phyloP scores from a whole-genome alignment of 2,113 vertebrate genomes.

The Onychorhynchus coronatus region DNA sequence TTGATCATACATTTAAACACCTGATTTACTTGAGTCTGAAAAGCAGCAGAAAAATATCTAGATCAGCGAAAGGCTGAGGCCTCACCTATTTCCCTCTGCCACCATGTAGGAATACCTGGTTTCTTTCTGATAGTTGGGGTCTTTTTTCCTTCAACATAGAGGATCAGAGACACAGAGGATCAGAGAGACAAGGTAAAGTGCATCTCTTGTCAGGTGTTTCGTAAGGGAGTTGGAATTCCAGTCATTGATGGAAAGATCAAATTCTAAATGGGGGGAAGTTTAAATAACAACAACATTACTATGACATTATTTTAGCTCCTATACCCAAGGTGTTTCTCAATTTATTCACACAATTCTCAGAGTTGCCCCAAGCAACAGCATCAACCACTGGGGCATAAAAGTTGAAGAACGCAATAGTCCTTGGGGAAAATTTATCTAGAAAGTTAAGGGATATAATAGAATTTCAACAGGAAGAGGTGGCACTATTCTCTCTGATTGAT shows the following conservation, averaged over 20 bases:
- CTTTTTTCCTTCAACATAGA: background rate
- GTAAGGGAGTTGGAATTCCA: background rate
- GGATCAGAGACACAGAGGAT: background rate
- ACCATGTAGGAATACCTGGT: fast-evolving
- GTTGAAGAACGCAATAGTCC: background rate
- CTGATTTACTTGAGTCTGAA: background rate
- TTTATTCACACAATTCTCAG: background rate
- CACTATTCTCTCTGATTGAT: background rate
- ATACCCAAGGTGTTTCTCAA: background rate
- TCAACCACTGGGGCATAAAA: background rate
- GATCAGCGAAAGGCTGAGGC: background rate
- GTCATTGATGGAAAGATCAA: background rate
- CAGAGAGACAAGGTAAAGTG: background rate
- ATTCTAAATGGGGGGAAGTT: background rate
- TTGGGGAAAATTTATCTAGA: background rate
- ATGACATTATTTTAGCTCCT: background rate
- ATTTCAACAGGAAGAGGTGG: background rate
- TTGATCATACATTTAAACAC: background rate
- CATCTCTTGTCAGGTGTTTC: background rate
- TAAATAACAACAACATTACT: background rate
- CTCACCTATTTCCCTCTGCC: background rate
- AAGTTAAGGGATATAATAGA: background rate
- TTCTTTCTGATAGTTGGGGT: background rate
- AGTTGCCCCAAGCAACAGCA: background rate
- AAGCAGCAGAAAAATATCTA: background rate